Conservation (phyloP, 2,888 invertebrate species). For the Cosmia trapezina region DNA sequence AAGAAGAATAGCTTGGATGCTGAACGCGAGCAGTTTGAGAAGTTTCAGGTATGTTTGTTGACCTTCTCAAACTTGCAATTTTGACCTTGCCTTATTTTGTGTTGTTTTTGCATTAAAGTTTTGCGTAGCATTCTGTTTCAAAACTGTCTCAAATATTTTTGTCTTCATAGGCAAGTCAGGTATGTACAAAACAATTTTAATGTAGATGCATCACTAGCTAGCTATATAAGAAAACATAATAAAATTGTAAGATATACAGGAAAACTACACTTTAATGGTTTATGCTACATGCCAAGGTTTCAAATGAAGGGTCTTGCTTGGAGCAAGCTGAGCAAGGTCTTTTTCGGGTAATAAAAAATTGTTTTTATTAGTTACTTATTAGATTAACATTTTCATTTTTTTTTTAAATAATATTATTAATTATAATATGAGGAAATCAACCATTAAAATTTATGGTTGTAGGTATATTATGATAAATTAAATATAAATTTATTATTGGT, state of each 20-base stretch:
- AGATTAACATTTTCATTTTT: no score
- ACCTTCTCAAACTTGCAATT: conserved; percentile 45
- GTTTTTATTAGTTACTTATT: not conserved
- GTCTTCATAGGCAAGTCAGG: not conserved
- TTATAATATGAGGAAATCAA: no score
- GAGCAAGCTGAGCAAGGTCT: not conserved
- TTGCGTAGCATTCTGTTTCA: not conserved
- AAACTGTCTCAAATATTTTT: not conserved
- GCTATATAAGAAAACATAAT: not conserved
- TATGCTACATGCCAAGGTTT: conserved; percentile 11
- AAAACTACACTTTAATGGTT: conserved; percentile 15
- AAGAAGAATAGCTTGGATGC: conserved; percentile 94
- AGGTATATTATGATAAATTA: not conserved
- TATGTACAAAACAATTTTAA: no score
- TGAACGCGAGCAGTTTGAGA: conserved; percentile 96
- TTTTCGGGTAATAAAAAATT: no score
- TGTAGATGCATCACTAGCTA: not conserved
- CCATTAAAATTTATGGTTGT: no score
- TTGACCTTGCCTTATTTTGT: conserved; percentile 47
- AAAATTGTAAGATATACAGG: not conserved
- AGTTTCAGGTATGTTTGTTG: conserved; percentile 92
- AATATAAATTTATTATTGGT: not conserved
- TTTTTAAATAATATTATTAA: no score
- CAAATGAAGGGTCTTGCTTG: conserved; percentile 18
- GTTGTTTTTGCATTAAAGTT: conserved; percentile 4